These are phyloP conservation scores for Temnothorax longispinosus DNA, from an alignment of 1,140 invertebrate species.

Conservation along the genomic window DNA sequence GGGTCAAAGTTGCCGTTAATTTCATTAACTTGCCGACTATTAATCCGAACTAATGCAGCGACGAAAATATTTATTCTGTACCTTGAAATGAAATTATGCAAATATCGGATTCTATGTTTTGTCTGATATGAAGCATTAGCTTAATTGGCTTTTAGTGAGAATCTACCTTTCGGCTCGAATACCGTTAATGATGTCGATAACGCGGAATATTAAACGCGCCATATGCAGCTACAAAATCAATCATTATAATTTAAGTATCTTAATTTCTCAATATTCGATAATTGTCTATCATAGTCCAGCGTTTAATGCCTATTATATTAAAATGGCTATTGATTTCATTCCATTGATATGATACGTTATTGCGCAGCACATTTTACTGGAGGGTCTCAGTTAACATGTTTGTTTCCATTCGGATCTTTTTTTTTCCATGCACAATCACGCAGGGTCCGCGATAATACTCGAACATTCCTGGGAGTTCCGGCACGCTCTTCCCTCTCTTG, in stretches of 20 bases:
- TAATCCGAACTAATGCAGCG: conserved; percentile 23
- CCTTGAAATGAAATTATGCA: conserved; percentile 20
- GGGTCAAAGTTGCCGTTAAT: conserved; percentile 46
- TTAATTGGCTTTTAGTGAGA: neutral
- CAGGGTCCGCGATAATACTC: neutral
- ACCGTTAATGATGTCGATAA: neutral
- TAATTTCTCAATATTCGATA: conserved; percentile 18
- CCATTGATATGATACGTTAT: neutral
- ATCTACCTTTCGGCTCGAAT: neutral
- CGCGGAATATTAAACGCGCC: neutral
- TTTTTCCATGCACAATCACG: neutral
- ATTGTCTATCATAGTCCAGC: neutral
- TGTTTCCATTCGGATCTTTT: neutral
- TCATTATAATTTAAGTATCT: conserved; percentile 5
- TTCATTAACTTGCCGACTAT: conserved; percentile 31
- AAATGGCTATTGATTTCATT: conserved; percentile 8
- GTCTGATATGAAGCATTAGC: neutral
- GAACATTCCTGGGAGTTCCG: conserved; percentile 9
- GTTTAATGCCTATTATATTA: neutral
- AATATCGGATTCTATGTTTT: neutral
- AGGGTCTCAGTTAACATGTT: too few species aligned
- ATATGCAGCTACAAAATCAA: neutral
- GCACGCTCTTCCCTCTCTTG: conserved; percentile 3
- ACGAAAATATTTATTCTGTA: conserved; percentile 28
- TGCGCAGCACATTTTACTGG: neutral